A percentile compares a stretch with the other conserved stretches of the same genome.
phyloP scores from a whole-genome alignment of 1,140 invertebrate genomes.

The Drosophila tristis region DNA sequence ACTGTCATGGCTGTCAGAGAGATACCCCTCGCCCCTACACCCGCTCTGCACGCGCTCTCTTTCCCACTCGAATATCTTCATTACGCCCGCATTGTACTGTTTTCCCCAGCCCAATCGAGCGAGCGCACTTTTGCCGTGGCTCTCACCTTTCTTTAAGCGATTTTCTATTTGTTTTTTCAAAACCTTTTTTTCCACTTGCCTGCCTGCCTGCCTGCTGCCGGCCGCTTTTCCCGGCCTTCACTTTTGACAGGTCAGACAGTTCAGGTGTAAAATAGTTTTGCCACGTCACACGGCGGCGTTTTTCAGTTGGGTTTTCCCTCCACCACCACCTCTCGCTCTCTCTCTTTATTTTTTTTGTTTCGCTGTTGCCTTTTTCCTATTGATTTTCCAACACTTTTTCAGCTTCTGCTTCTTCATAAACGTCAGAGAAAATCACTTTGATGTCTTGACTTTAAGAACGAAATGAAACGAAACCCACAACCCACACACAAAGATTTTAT shows the following conservation, averaged over 20 bases:
- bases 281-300: conserved; percentile 54
- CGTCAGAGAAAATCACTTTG: conserved; percentile 65
- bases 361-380: conserved; percentile 34
- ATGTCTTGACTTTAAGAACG: conserved; percentile 69
- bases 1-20: conserved; percentile 67
- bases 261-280: conserved; percentile 77
- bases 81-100: conserved; percentile 31
- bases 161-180: conserved; percentile 68
- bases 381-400: conserved; percentile 65
- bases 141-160: conserved; percentile 45
- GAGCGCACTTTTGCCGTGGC: background rate
- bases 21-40: conserved; percentile 18
- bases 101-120: background rate
- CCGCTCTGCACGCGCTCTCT: background rate
- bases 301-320: conserved; percentile 14
- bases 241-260: conserved; percentile 67
- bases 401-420: conserved; percentile 44
- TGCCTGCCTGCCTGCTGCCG: background rate
- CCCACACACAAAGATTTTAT: conserved; percentile 27
- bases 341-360: conserved; percentile 29
- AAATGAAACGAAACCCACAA: background rate
- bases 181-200: background rate
- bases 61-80: conserved; percentile 61
- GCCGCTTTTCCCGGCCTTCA: conserved; percentile 8
- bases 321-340: background rate